Base-by-base conservation (phyloP, 2,113 vertebrate species). In the Antechinus flavipes region DNA sequence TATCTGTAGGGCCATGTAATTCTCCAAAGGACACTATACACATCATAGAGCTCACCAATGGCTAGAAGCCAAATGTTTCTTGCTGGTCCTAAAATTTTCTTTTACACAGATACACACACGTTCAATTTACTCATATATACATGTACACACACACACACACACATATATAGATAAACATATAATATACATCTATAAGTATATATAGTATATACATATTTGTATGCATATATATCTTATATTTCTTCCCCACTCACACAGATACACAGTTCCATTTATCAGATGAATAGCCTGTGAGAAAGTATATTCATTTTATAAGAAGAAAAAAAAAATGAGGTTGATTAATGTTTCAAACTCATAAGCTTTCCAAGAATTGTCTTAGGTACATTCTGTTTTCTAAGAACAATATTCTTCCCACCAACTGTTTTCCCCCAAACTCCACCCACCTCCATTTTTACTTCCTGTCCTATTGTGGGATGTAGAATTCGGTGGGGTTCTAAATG, bases 291-390 rank as follows among this genome's bases (percentile, higher is more conserved):
- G 54, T 92, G 91, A 95, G 93, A 97, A 97, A 97, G 93, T 10
- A 91, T 55, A 95, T 98, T 96, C 94, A 93, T 94, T 97, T 96
- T 96, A 76, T 92, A 84, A 94, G 47, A n/a, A 96, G 96, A 53
- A 97, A 96, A 98, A 98, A 96, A 97, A 96, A 98, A 96, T 25
- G 55, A 89, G 47, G 92, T 54, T 93, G 90, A 89, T 50, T 96
- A 68, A 96, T 97, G 12, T 94, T 93, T 26, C n/a, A 95, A 97
- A 23, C 91, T 97, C 91, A 92, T 97, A 95, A 95, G 90, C 98
- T 99, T 99, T 98, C 98, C 98, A 98, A 98, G 98, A 98, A 98
- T 96, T 98, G 93, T 91, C 95, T 92, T 96, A 93, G 90, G 96
- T 97, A 98, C 98, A 96, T 98, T 98, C 95, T 97, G 95, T 97